A percentile compares a stretch with the other conserved stretches of the same genome.
These are phyloP conservation scores for Tinea trinotella DNA, from an alignment of 2,888 invertebrate species.

Conservation along the genomic window DNA sequence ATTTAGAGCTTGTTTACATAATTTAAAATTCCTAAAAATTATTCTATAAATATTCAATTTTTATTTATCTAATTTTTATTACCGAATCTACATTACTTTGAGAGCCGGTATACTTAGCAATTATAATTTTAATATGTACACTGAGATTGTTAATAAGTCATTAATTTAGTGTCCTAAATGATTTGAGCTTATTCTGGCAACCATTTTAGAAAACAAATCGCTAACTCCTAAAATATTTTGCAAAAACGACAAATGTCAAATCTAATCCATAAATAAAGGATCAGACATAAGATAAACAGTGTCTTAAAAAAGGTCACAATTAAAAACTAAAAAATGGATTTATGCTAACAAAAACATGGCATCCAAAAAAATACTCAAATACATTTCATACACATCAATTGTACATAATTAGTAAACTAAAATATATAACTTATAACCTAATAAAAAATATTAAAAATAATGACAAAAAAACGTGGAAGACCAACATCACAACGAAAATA, in stretches of 20 bases:
- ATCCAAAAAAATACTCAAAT: constrained; percentile 32
- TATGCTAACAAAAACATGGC: constrained; percentile 32
- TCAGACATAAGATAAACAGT: too few species aligned
- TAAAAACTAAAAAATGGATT: constrained; percentile 13
- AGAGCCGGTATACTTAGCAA: constrained; percentile 68
- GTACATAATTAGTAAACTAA: constrained; percentile 44
- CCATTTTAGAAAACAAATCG: constrained; percentile 26
- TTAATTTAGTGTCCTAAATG: constrained; percentile 66
- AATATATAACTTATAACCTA: constrained; percentile 29
- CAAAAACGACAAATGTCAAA: too few species aligned
- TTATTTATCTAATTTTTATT: constrained; percentile 31
- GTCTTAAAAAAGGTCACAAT: neutral
- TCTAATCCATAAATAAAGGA: too few species aligned
- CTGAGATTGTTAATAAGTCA: constrained; percentile 65
- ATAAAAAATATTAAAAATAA: constrained; percentile 48
- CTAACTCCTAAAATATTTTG: too few species aligned
- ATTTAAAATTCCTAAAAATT: too few species aligned
- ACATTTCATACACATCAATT: constrained; percentile 35
- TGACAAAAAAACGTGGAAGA: constrained; percentile 62
- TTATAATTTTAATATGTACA: constrained; percentile 61
- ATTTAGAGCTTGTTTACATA: too few species aligned
- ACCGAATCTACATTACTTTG: constrained; percentile 62
- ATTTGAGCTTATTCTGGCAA: constrained; percentile 60
- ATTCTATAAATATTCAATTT: constrained; percentile 5
- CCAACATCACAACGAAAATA: constrained; percentile 70